Percentiles rank a stretch among this genome's conserved stretches.
Evolutionary conservation across 53 echinoderm and acorn worm genomes (phyloP).

Genomic region (Henricia sp.): DNA sequence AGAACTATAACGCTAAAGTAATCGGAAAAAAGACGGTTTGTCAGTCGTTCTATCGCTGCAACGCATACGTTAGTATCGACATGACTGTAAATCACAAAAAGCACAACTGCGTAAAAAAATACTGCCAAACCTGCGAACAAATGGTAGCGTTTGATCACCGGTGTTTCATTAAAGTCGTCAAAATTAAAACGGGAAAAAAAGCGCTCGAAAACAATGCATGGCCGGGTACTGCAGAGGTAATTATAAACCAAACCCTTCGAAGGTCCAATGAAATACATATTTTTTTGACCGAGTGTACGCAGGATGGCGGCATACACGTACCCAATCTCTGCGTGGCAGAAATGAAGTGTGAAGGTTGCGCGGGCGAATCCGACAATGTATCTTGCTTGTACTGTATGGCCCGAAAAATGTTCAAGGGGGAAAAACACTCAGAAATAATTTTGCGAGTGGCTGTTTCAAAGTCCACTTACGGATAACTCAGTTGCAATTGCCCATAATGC

Average conservation of each 20-base stretch:
- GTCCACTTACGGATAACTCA: background rate
- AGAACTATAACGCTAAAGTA: background rate
- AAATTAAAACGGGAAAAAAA: background rate
- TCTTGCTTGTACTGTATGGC: background rate
- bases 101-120: background rate
- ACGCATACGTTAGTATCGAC: background rate
- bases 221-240: background rate
- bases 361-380: background rate
- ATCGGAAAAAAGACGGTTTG: constrained; percentile 14
- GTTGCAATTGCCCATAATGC: constrained; percentile 52
- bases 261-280: constrained; percentile 9
- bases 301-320: constrained; percentile 12
- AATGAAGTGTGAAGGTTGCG: constrained; percentile 19
- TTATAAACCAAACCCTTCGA: background rate
- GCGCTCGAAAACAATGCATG: background rate
- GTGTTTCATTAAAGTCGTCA: constrained; percentile 8
- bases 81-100: background rate
- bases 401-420: background rate
- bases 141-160: constrained; percentile 1
- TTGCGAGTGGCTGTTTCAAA: constrained; percentile 32
- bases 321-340: constrained; percentile 26
- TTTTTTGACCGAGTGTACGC: constrained; percentile 48
- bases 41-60: constrained; percentile 7
- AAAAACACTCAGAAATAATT: background rate
- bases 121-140: background rate